Percentiles rank a stretch among this genome's conserved stretches.
These are phyloP conservation scores for Paradoxurus hermaphroditus DNA, from an alignment of 2,113 vertebrate species.

Conservation along the genomic window DNA sequence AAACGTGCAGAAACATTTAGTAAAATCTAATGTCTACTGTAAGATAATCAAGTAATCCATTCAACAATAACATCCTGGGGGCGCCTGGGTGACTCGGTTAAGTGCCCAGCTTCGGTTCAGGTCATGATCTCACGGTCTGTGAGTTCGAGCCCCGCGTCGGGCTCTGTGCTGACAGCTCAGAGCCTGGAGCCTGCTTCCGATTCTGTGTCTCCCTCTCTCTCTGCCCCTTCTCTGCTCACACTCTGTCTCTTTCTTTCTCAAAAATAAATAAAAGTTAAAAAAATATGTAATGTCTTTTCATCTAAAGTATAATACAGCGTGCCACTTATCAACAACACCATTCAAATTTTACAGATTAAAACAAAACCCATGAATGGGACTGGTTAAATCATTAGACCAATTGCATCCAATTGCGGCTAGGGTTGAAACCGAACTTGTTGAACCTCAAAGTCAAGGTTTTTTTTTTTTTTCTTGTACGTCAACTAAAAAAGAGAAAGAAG, in stretches of 20 bases:
- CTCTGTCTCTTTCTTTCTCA: too few species aligned
- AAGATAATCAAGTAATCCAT: not conserved
- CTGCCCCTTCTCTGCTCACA: too few species aligned
- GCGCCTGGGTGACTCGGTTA: too few species aligned
- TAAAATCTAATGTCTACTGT: not conserved
- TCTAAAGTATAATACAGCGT: not conserved
- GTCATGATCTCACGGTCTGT: too few species aligned
- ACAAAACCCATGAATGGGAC: not conserved
- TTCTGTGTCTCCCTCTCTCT: too few species aligned
- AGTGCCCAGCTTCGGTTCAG: too few species aligned
- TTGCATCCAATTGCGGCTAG: not conserved
- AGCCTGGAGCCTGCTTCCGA: too few species aligned
- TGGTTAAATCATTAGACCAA: not conserved
- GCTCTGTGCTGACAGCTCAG: too few species aligned
- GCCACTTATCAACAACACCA: not conserved
- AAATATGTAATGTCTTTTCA: not conserved
- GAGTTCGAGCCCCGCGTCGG: too few species aligned
- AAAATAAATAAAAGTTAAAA: too few species aligned
- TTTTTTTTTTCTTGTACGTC: too few species aligned
- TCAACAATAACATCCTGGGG: not conserved
- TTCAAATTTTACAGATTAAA: constrained; percentile 7
- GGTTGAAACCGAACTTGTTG: not conserved
- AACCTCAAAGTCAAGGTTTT: not conserved
- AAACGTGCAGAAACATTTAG: not conserved
- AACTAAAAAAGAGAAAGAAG: not conserved